phyloP scores from a whole-genome alignment of 2,888 invertebrate species.

The Amphipoea lucens region DNA sequence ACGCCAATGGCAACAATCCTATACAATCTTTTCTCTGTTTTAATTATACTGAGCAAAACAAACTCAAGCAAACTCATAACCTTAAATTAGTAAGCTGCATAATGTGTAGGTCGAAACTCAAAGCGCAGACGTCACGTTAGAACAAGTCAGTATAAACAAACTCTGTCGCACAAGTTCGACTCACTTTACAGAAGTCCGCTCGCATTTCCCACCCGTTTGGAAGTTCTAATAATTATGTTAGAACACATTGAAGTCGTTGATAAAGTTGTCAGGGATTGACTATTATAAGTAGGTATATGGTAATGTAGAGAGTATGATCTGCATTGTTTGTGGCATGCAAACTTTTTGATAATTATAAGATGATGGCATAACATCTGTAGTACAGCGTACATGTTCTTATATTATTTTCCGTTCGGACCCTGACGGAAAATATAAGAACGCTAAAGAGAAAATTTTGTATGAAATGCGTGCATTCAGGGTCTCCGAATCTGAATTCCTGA shows the following conservation, averaged over 20 bases:
- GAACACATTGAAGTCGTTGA: constrained; percentile 17
- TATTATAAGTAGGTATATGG: too few relatives aligned
- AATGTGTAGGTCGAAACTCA: not conserved
- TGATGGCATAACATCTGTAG: too few relatives aligned
- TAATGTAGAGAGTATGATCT: too few relatives aligned
- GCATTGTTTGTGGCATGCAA: too few relatives aligned
- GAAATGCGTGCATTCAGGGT: too few relatives aligned
- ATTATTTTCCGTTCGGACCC: too few relatives aligned
- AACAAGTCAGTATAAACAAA: constrained; percentile 39
- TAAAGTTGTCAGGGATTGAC: not conserved
- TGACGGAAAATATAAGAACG: too few relatives aligned
- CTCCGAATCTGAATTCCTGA: too few relatives aligned
- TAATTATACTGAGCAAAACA: not conserved
- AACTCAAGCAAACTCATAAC: not conserved
- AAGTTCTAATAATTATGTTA: constrained; percentile 55
- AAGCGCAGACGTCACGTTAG: constrained; percentile 15
- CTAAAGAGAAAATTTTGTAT: too few relatives aligned
- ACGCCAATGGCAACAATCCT: not conserved
- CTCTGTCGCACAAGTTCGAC: constrained; percentile 36
- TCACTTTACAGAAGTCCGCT: constrained; percentile 26
- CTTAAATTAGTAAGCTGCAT: not conserved
- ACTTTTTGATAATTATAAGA: too few relatives aligned
- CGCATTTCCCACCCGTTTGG: constrained; percentile 18
- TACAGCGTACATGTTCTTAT: too few relatives aligned
- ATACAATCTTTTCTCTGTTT: not conserved